Evolutionary conservation across 2,113 vertebrate genomes (phyloP), one percentile per base, ranked within the genome.

Genomic region (Epinephelus moara): DNA sequence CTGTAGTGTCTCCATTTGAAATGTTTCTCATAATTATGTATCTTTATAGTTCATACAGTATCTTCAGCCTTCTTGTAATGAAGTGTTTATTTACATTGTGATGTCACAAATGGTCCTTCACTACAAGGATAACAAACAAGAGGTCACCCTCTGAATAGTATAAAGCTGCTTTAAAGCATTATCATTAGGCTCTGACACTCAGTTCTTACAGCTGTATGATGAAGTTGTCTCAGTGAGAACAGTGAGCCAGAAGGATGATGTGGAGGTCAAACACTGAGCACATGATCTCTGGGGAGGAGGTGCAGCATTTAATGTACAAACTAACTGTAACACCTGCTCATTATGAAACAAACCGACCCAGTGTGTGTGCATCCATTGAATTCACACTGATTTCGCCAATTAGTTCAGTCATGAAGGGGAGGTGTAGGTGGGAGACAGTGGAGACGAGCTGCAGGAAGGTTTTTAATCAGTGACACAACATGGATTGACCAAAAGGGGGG

Each of bases 361-460:
- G 74, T 45, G 49, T 70, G 17, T 42, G 23, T 55, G 49, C 56
- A 69, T 52, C 59, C 45, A 47, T 25, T 66, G 76, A 62, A 75
- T 77, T 82, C 66, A 55, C 81, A 27, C 68, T 59, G 68, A 85
- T 82, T 87, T 64, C 2, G 11, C 55, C 84, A 90, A 87, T 89
- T 87, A 87, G 79, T 82, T 81, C 45, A 37, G 69, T 70, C 33
- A 33, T 87, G 45, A 30, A 77, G 80, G 84, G 82, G 80, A 69
- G 85, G 82, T 80, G 75, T 63, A 63, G 81, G 82, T 55, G 84
- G 85, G 57, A 47, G 75, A 77, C 50, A 79, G 70, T 10, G 63
- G 33, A 74, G 67, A 62, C 21, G 13, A 67, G 64, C 53, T 80
- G 81, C 64, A 84, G 63, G 70, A 53, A 71, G 63, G 40, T 80